Conservation (phyloP, 2,797 vertebrate genomes). For the Chloroceryle inda region DNA sequence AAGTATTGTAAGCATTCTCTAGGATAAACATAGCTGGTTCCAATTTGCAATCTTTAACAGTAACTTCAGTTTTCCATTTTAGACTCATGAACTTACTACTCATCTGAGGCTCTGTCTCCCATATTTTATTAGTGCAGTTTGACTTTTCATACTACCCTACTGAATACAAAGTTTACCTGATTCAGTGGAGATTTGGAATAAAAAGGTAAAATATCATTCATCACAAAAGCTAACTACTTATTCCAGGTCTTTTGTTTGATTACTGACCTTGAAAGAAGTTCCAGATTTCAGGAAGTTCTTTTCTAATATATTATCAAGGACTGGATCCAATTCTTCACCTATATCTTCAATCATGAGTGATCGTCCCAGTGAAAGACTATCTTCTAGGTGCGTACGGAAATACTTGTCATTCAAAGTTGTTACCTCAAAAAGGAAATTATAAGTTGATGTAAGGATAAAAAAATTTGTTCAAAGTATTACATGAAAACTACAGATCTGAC, state of each 20-base stretch:
- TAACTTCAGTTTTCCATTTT: neutral
- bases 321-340: slow-evolving; percentile 82
- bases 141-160: neutral
- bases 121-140: neutral
- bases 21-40: neutral
- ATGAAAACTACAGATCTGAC: neutral
- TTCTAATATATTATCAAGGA: slow-evolving; percentile 82
- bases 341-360: slow-evolving; percentile 84
- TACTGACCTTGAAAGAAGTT: slow-evolving; percentile 79
- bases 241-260: neutral
- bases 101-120: neutral
- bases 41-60: neutral
- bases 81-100: neutral
- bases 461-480: neutral
- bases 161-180: neutral
- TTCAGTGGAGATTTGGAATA: neutral
- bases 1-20: neutral
- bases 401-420: slow-evolving; percentile 83
- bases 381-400: slow-evolving; percentile 82
- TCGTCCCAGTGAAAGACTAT: slow-evolving; percentile 81
- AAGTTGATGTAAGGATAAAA: neutral
- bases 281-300: slow-evolving; percentile 85
- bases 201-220: neutral
- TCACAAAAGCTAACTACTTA: neutral
- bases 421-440: slow-evolving; percentile 68